Percentiles rank a stretch among this genome's conserved stretches.
Conservation (phyloP, 2,888 invertebrate genomes). For the Acanthosoma haemorrhoidale region DNA sequence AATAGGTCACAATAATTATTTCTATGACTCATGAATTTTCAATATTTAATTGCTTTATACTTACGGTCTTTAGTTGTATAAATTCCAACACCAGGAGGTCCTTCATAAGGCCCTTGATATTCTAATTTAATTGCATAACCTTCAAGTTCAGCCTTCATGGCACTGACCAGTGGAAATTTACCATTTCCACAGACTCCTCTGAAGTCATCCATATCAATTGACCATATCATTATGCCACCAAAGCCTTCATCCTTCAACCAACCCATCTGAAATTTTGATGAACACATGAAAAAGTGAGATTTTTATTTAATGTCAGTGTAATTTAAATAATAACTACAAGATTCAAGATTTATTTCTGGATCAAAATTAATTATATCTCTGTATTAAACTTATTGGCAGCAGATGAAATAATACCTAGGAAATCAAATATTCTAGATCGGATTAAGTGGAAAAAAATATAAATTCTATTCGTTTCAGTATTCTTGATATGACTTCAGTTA, state of each 20-base stretch:
- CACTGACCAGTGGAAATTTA: constrained; percentile 81
- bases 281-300: no score
- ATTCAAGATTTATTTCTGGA: background rate
- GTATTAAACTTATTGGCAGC: no score
- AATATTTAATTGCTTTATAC: constrained; percentile 49
- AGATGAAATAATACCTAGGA: no score
- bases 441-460: no score
- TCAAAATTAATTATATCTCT: background rate
- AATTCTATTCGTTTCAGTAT: no score
- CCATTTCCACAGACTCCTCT: constrained; percentile 82
- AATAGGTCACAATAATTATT: no score
- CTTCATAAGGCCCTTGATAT: constrained; percentile 82
- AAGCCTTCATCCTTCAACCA: constrained; percentile 92
- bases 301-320: no score
- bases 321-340: background rate
- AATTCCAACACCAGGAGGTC: constrained; percentile 63
- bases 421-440: no score
- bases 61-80: constrained; percentile 87
- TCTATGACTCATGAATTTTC: no score
- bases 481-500: no score
- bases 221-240: constrained; percentile 96
- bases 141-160: constrained; percentile 78
- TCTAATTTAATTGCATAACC: constrained; percentile 76
- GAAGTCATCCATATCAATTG: constrained; percentile 94
- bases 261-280: constrained; percentile 72